Evolutionary conservation across 2,113 vertebrate species (phyloP).

Genomic region (Lophochroa leadbeateri): DNA sequence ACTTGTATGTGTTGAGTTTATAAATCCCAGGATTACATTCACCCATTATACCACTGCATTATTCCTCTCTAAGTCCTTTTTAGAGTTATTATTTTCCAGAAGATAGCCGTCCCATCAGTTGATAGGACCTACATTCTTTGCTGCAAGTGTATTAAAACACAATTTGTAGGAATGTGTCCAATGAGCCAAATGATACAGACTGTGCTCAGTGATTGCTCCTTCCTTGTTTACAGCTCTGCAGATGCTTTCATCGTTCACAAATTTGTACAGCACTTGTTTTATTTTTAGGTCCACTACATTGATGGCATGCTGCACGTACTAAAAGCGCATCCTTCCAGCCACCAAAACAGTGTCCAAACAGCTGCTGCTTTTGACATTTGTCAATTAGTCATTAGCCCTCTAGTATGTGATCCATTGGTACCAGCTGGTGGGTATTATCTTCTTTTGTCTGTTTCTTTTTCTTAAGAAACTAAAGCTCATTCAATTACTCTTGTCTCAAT

Average conservation of each 20-base stretch:
- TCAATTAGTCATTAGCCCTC: not conserved
- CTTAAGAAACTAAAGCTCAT: not conserved
- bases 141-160: not conserved
- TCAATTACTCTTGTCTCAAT: not conserved
- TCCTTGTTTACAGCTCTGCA: not conserved
- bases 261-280: not conserved
- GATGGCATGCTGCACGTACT: too few relatives aligned
- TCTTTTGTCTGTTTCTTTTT: not conserved
- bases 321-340: not conserved
- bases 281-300: not conserved
- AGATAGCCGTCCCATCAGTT: not conserved
- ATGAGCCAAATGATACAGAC: not conserved
- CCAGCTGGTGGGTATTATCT: not conserved
- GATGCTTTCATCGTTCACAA: not conserved
- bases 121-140: not conserved
- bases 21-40: not conserved
- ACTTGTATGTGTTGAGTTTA: not conserved
- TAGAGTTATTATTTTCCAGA: not conserved
- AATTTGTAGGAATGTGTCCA: not conserved
- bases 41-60: not conserved
- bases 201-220: not conserved
- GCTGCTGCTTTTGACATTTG: not conserved
- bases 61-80: not conserved
- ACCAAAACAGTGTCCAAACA: accelerated
- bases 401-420: not conserved